Evolutionary conservation across 2,797 vertebrate genomes (phyloP).

Genomic region (Melanotaenia pygmaea): DNA sequence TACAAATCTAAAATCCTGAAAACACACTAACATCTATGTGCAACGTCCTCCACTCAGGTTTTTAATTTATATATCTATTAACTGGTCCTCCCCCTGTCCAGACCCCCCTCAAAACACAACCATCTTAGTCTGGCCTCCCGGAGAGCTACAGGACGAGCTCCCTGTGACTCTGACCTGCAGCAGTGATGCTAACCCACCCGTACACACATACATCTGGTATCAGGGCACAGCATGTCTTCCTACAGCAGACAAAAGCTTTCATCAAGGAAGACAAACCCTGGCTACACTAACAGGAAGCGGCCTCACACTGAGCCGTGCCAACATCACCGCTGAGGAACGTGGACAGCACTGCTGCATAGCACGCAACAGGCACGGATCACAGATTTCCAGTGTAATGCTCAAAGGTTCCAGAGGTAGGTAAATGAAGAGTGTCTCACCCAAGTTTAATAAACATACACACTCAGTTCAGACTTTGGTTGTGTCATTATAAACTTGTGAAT

Average conservation of each 20-base stretch:
- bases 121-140: slow-evolving; percentile 27
- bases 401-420: slow-evolving; percentile 30
- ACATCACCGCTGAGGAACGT: slow-evolving; percentile 11
- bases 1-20: not conserved
- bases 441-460: not conserved
- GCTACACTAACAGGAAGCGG: slow-evolving; percentile 13
- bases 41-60: not conserved
- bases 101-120: slow-evolving; percentile 59
- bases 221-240: slow-evolving; percentile 54
- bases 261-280: slow-evolving; percentile 12
- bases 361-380: slow-evolving; percentile 66
- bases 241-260: slow-evolving; percentile 44
- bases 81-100: slow-evolving; percentile 18
- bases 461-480: not conserved
- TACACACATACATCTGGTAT: slow-evolving; percentile 65
- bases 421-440: not conserved
- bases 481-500: not conserved
- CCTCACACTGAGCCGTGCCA: slow-evolving; percentile 33
- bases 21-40: not conserved
- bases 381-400: slow-evolving; percentile 26
- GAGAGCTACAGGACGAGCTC: not conserved
- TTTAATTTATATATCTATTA: not conserved
- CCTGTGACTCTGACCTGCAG: slow-evolving; percentile 71
- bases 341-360: slow-evolving; percentile 69
- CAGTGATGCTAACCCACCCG: slow-evolving; percentile 74